These are phyloP conservation scores for Lemur catta DNA, from an alignment of 2,797 vertebrate species.

Conservation along the genomic window DNA sequence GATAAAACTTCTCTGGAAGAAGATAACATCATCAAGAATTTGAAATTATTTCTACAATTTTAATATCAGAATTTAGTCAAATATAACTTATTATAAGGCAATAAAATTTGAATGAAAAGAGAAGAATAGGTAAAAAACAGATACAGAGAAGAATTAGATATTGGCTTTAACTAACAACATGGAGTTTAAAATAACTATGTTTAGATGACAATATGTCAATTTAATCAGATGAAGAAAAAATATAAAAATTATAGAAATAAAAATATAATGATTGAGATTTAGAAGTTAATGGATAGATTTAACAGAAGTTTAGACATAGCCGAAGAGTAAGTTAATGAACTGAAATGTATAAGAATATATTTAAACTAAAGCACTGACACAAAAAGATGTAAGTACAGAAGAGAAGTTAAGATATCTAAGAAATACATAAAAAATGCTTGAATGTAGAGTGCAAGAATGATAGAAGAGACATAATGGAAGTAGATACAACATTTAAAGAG, in stretches of 20 bases:
- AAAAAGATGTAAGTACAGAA: neutral
- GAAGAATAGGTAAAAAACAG: neutral
- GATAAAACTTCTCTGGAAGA: neutral
- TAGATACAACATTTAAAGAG: neutral
- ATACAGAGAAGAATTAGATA: neutral
- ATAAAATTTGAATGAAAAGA: neutral
- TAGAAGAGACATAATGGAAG: neutral
- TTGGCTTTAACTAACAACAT: neutral
- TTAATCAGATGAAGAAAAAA: neutral
- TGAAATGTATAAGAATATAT: neutral
- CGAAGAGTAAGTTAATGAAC: neutral
- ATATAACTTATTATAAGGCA: neutral
- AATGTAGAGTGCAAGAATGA: neutral
- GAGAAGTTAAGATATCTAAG: neutral
- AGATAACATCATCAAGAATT: neutral
- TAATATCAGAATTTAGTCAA: neutral
- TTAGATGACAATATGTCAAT: neutral
- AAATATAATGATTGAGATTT: neutral
- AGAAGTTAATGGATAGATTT: neutral
- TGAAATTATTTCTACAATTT: neutral
- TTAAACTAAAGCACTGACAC: neutral
- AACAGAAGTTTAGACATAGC: neutral
- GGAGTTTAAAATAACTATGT: neutral
- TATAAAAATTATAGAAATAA: neutral
- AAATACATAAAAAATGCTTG: neutral